A percentile compares a stretch with the other conserved stretches of the same genome.
Evolutionary conservation across 2,113 vertebrate genomes (phyloP).

Genomic region (Indri indri): DNA sequence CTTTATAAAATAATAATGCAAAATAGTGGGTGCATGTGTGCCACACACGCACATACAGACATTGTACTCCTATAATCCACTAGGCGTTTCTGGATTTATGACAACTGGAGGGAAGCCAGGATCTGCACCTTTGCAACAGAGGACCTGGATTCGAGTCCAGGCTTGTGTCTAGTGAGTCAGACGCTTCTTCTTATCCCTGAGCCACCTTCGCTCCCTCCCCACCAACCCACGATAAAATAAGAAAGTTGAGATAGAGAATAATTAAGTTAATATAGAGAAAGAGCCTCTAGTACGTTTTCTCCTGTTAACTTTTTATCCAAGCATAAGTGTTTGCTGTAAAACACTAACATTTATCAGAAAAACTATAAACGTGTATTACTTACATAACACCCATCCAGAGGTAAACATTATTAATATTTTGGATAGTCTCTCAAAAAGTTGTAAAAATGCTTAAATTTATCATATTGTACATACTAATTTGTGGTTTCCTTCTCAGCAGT

Average conservation of each 20-base stretch:
- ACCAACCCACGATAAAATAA: neutral
- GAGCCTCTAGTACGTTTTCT: neutral
- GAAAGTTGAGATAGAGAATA: neutral
- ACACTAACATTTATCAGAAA: neutral
- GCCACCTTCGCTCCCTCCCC: accelerated
- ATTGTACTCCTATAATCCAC: neutral
- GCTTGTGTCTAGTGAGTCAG: neutral
- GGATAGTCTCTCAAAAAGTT: neutral
- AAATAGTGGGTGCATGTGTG: neutral
- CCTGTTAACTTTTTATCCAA: neutral
- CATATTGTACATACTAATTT: neutral
- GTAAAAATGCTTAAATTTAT: neutral
- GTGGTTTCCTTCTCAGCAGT: neutral
- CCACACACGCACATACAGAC: neutral
- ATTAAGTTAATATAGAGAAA: neutral
- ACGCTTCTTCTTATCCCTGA: neutral
- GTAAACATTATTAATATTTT: neutral
- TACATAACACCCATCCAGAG: neutral
- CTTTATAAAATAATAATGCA: neutral
- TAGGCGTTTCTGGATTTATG: neutral
- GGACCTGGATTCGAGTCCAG: neutral
- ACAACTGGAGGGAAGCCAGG: neutral
- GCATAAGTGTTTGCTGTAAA: neutral
- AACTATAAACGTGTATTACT: neutral
- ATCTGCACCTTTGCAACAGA: neutral